These are phyloP conservation scores for Castor canadensis DNA, from an alignment of 2,113 vertebrate genomes.

Conservation along the genomic window DNA sequence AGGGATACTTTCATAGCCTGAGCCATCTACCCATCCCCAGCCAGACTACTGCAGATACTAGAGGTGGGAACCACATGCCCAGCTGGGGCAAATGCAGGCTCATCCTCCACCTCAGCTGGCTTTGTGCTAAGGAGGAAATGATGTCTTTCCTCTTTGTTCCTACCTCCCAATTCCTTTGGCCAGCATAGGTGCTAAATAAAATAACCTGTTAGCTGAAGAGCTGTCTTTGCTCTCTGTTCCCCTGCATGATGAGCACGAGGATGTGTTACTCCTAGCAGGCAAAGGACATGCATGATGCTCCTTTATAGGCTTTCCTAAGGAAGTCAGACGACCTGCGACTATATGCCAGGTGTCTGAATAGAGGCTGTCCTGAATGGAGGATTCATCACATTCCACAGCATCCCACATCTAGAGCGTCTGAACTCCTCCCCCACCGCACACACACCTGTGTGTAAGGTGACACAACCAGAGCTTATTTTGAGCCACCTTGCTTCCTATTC, in stretches of 20 bases:
- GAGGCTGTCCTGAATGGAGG: neutral
- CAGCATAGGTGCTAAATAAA: conserved; percentile 32
- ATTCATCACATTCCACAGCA: neutral
- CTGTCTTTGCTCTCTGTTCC: neutral
- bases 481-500: neutral
- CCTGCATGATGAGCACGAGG: neutral
- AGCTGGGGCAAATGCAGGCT: neutral
- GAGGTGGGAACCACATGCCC: neutral
- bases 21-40: conserved; percentile 58
- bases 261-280: neutral
- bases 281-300: neutral
- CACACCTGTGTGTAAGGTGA: neutral
- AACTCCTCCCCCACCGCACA: rapidly evolving
- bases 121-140: neutral
- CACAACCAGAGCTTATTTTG: neutral
- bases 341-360: neutral
- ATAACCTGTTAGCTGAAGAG: neutral
- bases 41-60: conserved; percentile 55
- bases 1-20: conserved; percentile 60
- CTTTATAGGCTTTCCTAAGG: neutral
- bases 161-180: neutral
- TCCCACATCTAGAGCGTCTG: rapidly evolving
- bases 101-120: neutral
- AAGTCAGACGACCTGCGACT: neutral
- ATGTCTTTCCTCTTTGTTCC: neutral